Evolutionary conservation across 2,797 vertebrate genomes (phyloP).

Genomic region (Myotis pilosus): DNA sequence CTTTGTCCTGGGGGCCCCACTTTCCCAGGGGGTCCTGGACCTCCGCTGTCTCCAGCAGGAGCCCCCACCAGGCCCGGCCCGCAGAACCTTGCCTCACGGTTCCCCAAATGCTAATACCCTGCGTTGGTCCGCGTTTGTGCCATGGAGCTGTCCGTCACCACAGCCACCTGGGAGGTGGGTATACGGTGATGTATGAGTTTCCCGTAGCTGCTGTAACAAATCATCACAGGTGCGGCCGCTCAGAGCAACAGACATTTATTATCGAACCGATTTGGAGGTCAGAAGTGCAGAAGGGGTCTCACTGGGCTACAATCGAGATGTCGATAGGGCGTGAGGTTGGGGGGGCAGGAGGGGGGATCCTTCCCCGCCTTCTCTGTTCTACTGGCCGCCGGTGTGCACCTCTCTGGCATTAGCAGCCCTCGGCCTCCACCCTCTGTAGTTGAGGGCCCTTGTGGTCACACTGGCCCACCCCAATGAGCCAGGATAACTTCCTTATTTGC

Average conservation of each 20-base stretch:
- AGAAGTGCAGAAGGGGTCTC: background rate
- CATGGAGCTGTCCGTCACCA: background rate
- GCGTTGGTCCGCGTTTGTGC: background rate
- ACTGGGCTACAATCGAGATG: background rate
- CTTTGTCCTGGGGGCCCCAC: background rate
- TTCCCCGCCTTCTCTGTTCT: background rate
- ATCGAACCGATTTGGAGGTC: background rate
- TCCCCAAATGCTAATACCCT: background rate
- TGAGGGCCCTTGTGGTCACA: background rate
- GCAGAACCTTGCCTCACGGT: background rate
- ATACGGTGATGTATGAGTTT: accelerated
- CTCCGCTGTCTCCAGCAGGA: background rate
- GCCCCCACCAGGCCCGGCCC: background rate
- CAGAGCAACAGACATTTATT: background rate
- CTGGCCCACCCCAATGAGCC: accelerated
- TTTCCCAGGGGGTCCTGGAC: background rate
- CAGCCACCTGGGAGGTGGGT: accelerated
- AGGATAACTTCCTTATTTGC: background rate
- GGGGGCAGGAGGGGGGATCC: background rate
- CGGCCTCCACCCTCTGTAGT: accelerated
- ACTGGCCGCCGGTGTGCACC: accelerated
- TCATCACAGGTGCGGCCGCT: background rate
- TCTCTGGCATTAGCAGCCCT: background rate
- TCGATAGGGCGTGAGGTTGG: accelerated
- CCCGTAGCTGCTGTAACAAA: background rate